These are phyloP conservation scores for Eurois occulta DNA, from an alignment of 2,888 invertebrate species.

Conservation along the genomic window DNA sequence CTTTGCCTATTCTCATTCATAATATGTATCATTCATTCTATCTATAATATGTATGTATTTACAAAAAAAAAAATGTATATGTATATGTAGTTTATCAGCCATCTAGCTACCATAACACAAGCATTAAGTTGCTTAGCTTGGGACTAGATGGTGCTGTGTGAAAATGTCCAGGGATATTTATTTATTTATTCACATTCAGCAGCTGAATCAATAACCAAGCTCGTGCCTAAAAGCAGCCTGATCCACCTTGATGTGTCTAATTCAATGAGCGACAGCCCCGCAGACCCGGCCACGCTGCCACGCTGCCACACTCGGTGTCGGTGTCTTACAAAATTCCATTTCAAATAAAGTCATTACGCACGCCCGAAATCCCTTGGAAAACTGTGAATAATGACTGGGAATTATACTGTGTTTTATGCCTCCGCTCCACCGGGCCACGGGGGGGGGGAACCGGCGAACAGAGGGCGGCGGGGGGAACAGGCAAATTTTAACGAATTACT, in stretches of 20 bases:
- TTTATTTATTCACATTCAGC: not conserved
- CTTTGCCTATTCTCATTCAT: not conserved
- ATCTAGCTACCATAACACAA: too few relatives aligned
- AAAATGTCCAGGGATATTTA: too few relatives aligned
- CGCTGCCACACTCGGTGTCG: constrained; percentile 54
- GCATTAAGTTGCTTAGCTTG: too few relatives aligned
- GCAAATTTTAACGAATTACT: constrained; percentile 81
- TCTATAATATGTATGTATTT: too few relatives aligned
- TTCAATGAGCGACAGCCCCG: constrained; percentile 61
- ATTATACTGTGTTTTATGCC: constrained; percentile 84
- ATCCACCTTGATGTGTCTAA: constrained; percentile 51
- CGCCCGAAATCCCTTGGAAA: constrained; percentile 77
- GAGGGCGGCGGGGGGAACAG: constrained; percentile 57
- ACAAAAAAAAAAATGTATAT: too few relatives aligned
- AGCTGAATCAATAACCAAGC: constrained; percentile 35
- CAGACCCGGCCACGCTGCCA: constrained; percentile 43
- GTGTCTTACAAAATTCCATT: constrained; percentile 78
- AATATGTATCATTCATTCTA: too few relatives aligned
- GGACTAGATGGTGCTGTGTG: too few relatives aligned
- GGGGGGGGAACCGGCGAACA: constrained; percentile 25
- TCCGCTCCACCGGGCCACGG: constrained; percentile 56
- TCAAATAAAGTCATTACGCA: constrained; percentile 81
- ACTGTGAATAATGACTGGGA: constrained; percentile 84
- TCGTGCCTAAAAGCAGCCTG: constrained; percentile 24
- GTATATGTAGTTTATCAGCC: too few relatives aligned